Percentiles rank a stretch among this genome's conserved stretches.
Conservation (phyloP, 2,113 vertebrate genomes). For the Dendrocopos noguchii region DNA sequence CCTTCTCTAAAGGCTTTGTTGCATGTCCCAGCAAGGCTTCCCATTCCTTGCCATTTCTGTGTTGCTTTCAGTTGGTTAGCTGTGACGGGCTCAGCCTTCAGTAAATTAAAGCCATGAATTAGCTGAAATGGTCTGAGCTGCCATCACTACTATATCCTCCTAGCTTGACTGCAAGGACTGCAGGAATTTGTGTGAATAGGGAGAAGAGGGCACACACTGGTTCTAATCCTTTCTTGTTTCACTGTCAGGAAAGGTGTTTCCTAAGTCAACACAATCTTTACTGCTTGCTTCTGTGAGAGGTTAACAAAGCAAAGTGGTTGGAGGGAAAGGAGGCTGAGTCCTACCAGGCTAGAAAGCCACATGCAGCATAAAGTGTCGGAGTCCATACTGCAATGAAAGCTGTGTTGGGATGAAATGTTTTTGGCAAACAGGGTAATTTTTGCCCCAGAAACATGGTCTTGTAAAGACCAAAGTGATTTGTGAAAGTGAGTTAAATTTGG, state of each 20-base stretch:
- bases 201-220: background rate
- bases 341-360: background rate
- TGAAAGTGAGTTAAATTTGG: background rate
- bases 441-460: background rate
- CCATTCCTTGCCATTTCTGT: background rate
- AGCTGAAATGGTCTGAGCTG: background rate
- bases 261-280: background rate
- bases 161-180: background rate
- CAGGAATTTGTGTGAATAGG: background rate
- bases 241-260: background rate
- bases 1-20: background rate
- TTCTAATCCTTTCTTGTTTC: background rate
- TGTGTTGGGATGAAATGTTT: background rate
- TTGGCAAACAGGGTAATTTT: background rate
- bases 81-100: background rate
- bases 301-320: background rate
- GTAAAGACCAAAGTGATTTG: background rate
- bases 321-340: background rate
- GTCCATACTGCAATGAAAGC: background rate
- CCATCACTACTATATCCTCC: background rate
- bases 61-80: background rate
- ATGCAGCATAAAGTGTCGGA: background rate
- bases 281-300: background rate
- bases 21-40: background rate
- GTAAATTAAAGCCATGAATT: slow-evolving; percentile 32